phyloP scores from a whole-genome alignment of 2,888 invertebrate genomes.

The Chymomyza fuscimana region DNA sequence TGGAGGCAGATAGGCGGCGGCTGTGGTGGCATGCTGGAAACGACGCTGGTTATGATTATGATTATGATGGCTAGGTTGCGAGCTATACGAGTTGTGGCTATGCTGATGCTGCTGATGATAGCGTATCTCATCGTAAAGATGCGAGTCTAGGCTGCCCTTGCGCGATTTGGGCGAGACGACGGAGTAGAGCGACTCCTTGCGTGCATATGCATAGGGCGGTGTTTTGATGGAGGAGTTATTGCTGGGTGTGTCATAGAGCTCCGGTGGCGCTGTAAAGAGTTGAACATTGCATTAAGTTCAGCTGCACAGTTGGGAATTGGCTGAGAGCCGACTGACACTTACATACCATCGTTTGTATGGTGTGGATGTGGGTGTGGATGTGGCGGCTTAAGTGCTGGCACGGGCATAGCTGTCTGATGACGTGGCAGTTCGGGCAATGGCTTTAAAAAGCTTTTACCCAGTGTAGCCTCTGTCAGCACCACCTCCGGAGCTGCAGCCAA shows the following conservation, averaged over 20 bases:
- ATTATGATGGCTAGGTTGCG: constrained; percentile 28
- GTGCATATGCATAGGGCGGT: constrained; percentile 76
- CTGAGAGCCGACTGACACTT: constrained; percentile 55
- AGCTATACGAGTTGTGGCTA: constrained; percentile 34
- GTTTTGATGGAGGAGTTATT: constrained; percentile 74
- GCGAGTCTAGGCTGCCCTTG: constrained; percentile 78
- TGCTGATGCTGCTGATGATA: constrained; percentile 64
- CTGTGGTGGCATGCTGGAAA: constrained; percentile 58
- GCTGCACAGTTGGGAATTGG: background rate
- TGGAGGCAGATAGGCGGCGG: constrained; percentile 55
- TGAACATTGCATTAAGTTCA: background rate
- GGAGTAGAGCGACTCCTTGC: constrained; percentile 78
- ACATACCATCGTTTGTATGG: constrained; percentile 78
- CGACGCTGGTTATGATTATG: constrained; percentile 21
- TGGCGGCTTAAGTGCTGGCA: constrained; percentile 62
- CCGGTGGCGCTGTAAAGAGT: constrained; percentile 56
- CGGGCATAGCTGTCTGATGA: background rate
- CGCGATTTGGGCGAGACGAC: constrained; percentile 76
- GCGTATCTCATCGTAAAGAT: constrained; percentile 78
- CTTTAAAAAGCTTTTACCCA: constrained; percentile 73
- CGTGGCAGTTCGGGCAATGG: constrained; percentile 76
- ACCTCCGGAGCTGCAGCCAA: constrained; percentile 50
- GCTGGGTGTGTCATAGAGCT: constrained; percentile 78
- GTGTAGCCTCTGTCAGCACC: constrained; percentile 50
- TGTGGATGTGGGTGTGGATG: constrained; percentile 67